Evolutionary conservation across 2,113 vertebrate species (phyloP).

Genomic region (Platycercus adscitus): DNA sequence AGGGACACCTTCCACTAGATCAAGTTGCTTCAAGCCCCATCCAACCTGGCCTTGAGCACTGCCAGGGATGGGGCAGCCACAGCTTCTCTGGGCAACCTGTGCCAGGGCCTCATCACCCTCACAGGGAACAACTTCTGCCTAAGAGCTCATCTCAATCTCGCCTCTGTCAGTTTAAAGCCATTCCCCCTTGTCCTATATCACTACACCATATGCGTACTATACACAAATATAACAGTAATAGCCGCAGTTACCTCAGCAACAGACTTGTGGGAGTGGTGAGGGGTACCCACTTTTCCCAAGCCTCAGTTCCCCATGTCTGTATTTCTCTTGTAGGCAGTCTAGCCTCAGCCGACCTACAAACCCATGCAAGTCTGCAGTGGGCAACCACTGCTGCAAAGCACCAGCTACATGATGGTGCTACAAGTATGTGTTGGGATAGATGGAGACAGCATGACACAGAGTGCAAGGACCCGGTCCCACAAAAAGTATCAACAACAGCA

Average conservation of each 20-base stretch:
- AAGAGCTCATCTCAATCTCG: not conserved
- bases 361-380: too few species aligned
- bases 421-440: accelerated
- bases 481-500: not conserved
- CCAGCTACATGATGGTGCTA: accelerated
- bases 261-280: not conserved
- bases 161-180: not conserved
- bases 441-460: not conserved
- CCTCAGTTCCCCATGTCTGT: accelerated
- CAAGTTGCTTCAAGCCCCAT: not conserved
- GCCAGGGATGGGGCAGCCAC: not conserved
- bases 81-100: not conserved
- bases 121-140: not conserved
- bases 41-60: not conserved
- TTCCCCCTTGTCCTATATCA: not conserved
- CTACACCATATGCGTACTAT: not conserved
- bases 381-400: not conserved
- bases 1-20: not conserved
- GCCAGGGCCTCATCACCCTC: not conserved
- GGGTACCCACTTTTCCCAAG: not conserved
- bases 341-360: not conserved
- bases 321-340: not conserved
- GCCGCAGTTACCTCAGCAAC: not conserved
- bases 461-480: not conserved
- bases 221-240: not conserved